Conservation (phyloP, 2,113 vertebrate genomes). For the Sakesphorus luctuosus region DNA sequence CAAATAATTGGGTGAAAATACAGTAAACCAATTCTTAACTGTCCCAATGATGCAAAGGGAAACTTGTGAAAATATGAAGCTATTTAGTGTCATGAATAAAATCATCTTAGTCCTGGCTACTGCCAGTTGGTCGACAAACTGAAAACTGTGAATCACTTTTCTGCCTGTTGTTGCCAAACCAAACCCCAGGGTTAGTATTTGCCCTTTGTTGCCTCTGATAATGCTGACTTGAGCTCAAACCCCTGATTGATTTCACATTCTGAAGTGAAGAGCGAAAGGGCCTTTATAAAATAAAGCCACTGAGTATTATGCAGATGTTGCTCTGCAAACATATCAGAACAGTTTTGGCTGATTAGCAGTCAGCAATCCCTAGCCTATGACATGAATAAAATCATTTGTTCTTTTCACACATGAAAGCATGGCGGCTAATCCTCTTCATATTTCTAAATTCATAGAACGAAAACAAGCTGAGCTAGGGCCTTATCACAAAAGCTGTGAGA, state of each 20-base stretch:
- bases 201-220: conserved; percentile 47
- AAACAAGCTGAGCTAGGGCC: conserved; percentile 27
- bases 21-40: neutral
- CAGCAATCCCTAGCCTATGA: conserved; percentile 39
- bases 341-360: conserved; percentile 51
- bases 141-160: conserved; percentile 9
- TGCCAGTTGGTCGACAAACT: neutral
- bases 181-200: conserved; percentile 18
- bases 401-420: conserved; percentile 52
- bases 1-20: neutral
- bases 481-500: neutral
- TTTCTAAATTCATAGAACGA: conserved; percentile 8
- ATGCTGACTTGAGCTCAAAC: conserved; percentile 54
- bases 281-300: conserved; percentile 52
- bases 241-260: conserved; percentile 36
- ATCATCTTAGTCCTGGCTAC: neutral
- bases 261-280: conserved; percentile 43
- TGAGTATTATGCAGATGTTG: conserved; percentile 52
- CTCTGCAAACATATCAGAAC: conserved; percentile 33
- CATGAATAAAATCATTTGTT: conserved; percentile 49
- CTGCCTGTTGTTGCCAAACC: neutral
- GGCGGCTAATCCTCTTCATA: conserved; percentile 44
- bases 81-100: neutral
- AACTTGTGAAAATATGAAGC: neutral
- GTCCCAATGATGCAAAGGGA: neutral